Evolutionary conservation across 2,797 vertebrate species (phyloP).

Genomic region (Lagorchestes hirsutus): DNA sequence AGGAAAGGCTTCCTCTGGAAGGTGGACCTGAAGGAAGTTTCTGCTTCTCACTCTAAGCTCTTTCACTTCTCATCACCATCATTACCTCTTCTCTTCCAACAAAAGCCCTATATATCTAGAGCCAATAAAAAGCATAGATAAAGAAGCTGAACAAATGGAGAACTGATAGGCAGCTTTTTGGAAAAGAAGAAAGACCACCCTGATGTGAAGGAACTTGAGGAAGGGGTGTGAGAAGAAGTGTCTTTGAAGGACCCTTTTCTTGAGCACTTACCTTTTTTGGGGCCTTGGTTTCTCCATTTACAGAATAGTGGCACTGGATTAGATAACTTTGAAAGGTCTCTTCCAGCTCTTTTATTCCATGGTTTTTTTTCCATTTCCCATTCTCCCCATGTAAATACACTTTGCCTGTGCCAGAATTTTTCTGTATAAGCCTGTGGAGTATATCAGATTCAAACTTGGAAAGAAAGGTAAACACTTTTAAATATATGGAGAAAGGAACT

Average conservation of each 20-base stretch:
- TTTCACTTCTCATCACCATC: not conserved
- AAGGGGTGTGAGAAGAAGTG: not conserved
- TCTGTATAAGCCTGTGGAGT: conserved; percentile 34
- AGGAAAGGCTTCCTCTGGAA: not conserved
- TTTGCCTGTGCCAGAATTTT: not conserved
- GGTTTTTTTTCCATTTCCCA: conserved; percentile 47
- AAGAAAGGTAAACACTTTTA: too few species aligned
- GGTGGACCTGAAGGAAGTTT: not conserved
- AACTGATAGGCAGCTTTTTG: conserved; percentile 2
- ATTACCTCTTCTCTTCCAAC: conserved; percentile 18
- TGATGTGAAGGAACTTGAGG: conserved; percentile 7
- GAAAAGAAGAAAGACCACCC: not conserved
- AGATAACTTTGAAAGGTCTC: too few species aligned
- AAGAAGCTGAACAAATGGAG: too few species aligned
- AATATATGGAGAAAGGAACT: too few species aligned
- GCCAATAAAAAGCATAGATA: too few species aligned
- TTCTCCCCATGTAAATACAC: not conserved
- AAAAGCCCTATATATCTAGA: not conserved
- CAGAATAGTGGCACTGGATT: too few species aligned
- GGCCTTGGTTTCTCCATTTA: too few species aligned
- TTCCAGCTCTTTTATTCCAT: not conserved
- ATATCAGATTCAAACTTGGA: too few species aligned
- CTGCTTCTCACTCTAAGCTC: conserved; percentile 50
- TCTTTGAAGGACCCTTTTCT: too few species aligned
- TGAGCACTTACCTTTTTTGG: too few species aligned